phyloP scores from a whole-genome alignment of 2,113 vertebrate genomes.

The Misgurnus mizolepis region DNA sequence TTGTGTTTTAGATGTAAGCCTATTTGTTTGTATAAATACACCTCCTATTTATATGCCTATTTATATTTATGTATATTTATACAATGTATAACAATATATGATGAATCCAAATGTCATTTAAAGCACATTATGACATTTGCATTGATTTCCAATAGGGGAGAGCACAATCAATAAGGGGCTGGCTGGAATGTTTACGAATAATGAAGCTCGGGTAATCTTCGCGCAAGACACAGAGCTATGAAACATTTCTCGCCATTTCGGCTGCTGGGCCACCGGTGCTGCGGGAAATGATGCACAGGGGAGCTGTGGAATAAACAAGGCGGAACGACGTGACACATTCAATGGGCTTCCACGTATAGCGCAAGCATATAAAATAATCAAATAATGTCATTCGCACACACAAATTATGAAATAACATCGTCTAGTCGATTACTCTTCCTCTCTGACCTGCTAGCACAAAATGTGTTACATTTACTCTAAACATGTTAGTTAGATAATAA shows the following conservation, averaged over 20 bases:
- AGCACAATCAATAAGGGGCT: constrained; percentile 57
- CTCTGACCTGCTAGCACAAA: neutral
- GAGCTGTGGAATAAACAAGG: constrained; percentile 44
- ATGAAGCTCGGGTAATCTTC: constrained; percentile 24
- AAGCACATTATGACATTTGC: constrained; percentile 54
- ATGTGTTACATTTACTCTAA: neutral
- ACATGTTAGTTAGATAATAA: neutral
- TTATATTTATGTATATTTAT: neutral
- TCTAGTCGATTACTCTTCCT: constrained; percentile 4
- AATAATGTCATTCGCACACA: constrained; percentile 7
- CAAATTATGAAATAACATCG: constrained; percentile 25
- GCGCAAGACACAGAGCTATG: constrained; percentile 29
- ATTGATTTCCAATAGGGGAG: constrained; percentile 58
- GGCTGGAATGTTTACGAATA: constrained; percentile 44
- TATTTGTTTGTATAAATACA: too few species aligned
- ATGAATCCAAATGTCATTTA: constrained; percentile 13
- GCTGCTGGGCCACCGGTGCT: constrained; percentile 24
- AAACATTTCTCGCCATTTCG: constrained; percentile 21
- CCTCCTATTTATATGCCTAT: neutral
- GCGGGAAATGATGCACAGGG: constrained; percentile 36
- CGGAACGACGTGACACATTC: constrained; percentile 40
- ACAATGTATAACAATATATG: neutral
- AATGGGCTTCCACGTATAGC: constrained; percentile 17
- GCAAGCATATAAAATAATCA: constrained; percentile 26
- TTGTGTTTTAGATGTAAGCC: too few species aligned